These are phyloP conservation scores for Diprion similis DNA, from an alignment of 1,140 invertebrate species.

Conservation along the genomic window DNA sequence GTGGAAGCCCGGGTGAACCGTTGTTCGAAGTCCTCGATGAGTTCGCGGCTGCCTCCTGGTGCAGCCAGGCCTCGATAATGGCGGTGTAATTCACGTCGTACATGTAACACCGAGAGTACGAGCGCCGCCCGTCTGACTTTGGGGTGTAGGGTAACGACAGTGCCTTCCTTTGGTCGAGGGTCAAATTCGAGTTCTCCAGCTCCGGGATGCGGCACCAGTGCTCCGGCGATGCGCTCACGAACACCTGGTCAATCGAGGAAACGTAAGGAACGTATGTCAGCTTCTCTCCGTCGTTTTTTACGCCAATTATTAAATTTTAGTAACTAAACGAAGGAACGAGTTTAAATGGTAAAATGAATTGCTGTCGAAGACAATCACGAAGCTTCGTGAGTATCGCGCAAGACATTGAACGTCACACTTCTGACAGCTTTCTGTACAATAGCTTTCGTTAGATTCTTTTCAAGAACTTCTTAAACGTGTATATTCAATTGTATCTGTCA, in stretches of 20 bases:
- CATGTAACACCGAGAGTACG: slow-evolving; percentile 60
- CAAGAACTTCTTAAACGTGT: too few species aligned
- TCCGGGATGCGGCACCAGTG: slow-evolving; percentile 73
- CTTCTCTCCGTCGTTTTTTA: background rate
- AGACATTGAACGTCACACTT: too few species aligned
- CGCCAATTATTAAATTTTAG: too few species aligned
- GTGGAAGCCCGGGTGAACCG: slow-evolving; percentile 38
- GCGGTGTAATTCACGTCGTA: slow-evolving; percentile 62
- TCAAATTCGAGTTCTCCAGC: slow-evolving; percentile 60
- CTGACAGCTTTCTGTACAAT: too few species aligned
- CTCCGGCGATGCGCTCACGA: slow-evolving; percentile 72
- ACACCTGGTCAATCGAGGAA: slow-evolving; percentile 61
- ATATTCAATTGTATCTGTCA: too few species aligned
- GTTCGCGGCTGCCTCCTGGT: slow-evolving; percentile 25
- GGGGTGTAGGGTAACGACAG: slow-evolving; percentile 62
- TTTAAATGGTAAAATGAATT: too few species aligned
- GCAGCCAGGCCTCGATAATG: slow-evolving; percentile 51
- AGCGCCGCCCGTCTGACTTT: slow-evolving; percentile 52
- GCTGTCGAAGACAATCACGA: too few species aligned
- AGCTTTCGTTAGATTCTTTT: too few species aligned
- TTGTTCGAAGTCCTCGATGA: slow-evolving; percentile 25
- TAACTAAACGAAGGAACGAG: background rate
- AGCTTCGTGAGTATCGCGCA: too few species aligned
- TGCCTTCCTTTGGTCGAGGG: slow-evolving; percentile 62
- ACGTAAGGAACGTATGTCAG: slow-evolving; percentile 15